Base-by-base conservation (phyloP, 92 coral and sea anemone species). In the Ricordea florida region DNA sequence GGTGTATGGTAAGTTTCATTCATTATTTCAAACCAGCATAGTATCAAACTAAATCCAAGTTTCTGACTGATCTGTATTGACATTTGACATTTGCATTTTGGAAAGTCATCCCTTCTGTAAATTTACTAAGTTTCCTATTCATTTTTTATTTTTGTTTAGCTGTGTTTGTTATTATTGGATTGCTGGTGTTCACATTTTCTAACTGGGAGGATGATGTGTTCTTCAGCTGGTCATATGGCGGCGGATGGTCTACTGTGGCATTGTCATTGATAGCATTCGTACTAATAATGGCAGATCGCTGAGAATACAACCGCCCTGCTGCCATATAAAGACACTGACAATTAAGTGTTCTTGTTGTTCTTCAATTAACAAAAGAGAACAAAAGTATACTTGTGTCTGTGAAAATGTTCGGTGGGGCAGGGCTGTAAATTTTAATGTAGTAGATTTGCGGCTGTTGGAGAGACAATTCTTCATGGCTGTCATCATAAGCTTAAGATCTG, bases 171-270 rank as follows among this genome's bases (percentile, higher is more conserved):
- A 76, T 92, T 70, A 92, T 94, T 79, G 98, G 90, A 1, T 76
- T 94, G 72, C 71, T 94, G 80, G 92, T 92, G 21, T 94, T 82
- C 70, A 94, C 98, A 13, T 94, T 94, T 85, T 70, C 46, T 55
- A 90, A 92, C 83, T 94, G 98, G 98, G 40, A 80, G 61, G 57
- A 56, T 60, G 96, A 94, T 9, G 88, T 94, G 45, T 94, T 33
- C 87, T 94, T 94, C 77, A 94, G 98, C 68, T 94, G 98, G 98
- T 94, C 98, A 0, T 94, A 94, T 59, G 98, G 98, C 0, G 96
- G 97, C 8, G 98, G 98, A 11, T 94, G 98, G 98, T 92, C 98
- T 0, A 92, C 98, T 0, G 97, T 94, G 18, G 98, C 98, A 0
- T 82, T 94, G 68, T 93, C 98, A 5, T 60, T 94, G 60, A 94